These are phyloP conservation scores for Aurelia sp. DNA, from an alignment of 30 jellyfish, hydroid and myxozoan genomes.

Conservation along the genomic window DNA sequence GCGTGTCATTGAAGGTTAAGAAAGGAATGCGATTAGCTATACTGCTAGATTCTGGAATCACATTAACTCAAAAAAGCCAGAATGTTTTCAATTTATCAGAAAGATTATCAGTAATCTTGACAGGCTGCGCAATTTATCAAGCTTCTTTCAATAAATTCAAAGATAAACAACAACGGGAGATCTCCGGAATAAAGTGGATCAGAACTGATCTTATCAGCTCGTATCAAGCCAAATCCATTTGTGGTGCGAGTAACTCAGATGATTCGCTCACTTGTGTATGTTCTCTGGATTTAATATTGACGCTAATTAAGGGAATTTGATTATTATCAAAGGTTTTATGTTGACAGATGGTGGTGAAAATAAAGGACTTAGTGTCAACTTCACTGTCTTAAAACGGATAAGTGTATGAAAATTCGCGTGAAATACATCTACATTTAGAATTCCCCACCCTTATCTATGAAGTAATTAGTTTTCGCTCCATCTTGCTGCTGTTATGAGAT, in stretches of 20 bases:
- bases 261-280: conserved; percentile 38
- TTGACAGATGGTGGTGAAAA: conserved; percentile 25
- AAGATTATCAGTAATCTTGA: neutral
- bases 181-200: conserved; percentile 36
- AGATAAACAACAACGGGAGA: conserved; percentile 49
- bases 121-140: conserved; percentile 28
- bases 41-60: conserved; percentile 6
- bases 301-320: conserved; percentile 22
- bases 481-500: no score
- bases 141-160: conserved; percentile 38
- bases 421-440: neutral
- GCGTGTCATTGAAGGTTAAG: neutral
- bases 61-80: neutral
- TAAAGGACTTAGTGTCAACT: conserved; percentile 12
- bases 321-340: conserved; percentile 16
- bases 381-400: conserved; percentile 14
- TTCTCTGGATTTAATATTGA: conserved; percentile 34
- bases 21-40: conserved; percentile 2
- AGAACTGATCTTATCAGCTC: conserved; percentile 21
- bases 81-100: neutral
- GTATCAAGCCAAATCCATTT: conserved; percentile 22
- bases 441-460: conserved; percentile 1
- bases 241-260: conserved; percentile 5
- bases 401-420: neutral
- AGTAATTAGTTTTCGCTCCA: no score